A percentile compares a stretch with the other conserved stretches of the same genome.
phyloP scores from a whole-genome alignment of 2,797 vertebrate genomes.

The Muscicapa comitata region DNA sequence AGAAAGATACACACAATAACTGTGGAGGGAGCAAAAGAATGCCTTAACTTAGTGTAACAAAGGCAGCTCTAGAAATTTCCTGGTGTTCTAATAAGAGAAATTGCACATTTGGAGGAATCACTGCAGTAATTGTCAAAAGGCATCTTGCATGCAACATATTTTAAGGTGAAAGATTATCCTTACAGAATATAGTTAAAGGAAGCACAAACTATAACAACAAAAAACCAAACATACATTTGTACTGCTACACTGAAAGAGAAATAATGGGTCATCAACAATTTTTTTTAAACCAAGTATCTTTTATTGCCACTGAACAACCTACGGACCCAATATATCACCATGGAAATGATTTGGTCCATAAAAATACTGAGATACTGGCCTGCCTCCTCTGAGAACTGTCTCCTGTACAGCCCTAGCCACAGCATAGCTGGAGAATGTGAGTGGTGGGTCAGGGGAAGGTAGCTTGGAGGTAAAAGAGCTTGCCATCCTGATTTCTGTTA shows the following conservation, averaged over 20 bases:
- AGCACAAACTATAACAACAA: neutral
- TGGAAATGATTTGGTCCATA: neutral
- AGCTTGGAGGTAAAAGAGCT: neutral
- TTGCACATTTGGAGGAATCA: neutral
- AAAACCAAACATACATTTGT: neutral
- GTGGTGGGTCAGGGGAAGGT: rapidly evolving
- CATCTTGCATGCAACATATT: neutral
- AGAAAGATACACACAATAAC: neutral
- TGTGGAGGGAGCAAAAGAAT: neutral
- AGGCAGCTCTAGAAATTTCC: neutral
- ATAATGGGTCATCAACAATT: neutral
- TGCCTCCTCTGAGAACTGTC: neutral
- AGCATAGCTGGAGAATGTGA: neutral
- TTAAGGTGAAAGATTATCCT: neutral
- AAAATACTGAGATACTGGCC: neutral
- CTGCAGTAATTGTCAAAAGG: neutral
- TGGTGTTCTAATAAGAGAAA: neutral
- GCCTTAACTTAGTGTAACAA: neutral
- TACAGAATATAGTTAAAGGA: neutral
- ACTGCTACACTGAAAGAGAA: neutral
- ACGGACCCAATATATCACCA: neutral
- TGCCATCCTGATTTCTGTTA: neutral
- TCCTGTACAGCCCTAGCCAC: neutral
- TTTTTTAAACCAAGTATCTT: neutral
- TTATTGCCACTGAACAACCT: neutral